Evolutionary conservation across 2,888 invertebrate species (phyloP), one percentile per base, ranked within the genome.

Genomic region (Dascillus cervinus): DNA sequence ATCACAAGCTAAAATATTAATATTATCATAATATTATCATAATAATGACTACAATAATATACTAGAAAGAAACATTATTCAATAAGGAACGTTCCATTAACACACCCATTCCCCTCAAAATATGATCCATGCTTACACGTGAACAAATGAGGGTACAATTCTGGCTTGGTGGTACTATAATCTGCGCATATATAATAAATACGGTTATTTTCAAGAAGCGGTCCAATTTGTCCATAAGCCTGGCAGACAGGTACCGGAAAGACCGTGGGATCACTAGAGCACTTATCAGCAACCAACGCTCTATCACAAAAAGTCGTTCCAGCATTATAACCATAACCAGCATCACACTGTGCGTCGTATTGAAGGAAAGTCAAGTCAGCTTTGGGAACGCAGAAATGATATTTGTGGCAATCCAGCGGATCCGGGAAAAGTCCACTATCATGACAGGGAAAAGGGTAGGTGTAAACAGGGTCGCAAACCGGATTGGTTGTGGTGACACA

Each of bases 131-230:
- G 24, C 4, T 20, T 21, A 14, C 39, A 39, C 20, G 24, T 20
- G 13, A 29, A 26, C 19, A 33, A 27, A 12, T 24, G 28, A 3
- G 39, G 39, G 19, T 39, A 39, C n/a, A 36, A 30, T 2, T 11
- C 13, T 9, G 11, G 5, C 2, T 9, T 13, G 1, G 12, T 5
- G 6, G 2, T 20, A 11, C 10, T 13, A 10, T 32, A 22, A 9
- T 11, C 14, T 9, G 12, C 22, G 11, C 43, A 43, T 4, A 39
- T 37, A 21, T 34, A 43, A 32, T 37, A 43, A 8, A 41, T 34
- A 6, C 27, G 31, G 2, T 37, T 34, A 23, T 34, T 34, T 22
- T 25, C 25, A 3, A 10, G 5, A 3, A 38, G 8, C 4, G 30
- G 26, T 1, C 24, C 38, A 3, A 14, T 22, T 26, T 40, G 32